phyloP scores from a whole-genome alignment of 1,140 invertebrate genomes.

The Pseudomyrmex sp. region DNA sequence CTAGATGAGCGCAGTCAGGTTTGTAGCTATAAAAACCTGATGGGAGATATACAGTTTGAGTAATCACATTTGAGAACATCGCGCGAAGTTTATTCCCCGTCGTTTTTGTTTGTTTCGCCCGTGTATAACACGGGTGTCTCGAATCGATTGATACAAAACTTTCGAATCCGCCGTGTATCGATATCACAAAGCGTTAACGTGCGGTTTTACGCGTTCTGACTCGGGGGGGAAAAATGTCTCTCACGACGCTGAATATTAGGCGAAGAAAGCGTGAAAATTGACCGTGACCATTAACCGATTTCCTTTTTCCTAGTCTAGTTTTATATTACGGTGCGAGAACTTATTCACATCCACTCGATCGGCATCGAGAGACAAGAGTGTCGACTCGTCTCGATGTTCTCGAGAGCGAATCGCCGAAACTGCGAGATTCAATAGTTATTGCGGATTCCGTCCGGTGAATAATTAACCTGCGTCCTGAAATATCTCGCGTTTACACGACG shows the following conservation, averaged over 20 bases:
- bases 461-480: conserved; percentile 3
- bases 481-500: neutral
- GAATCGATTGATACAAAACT: neutral
- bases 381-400: neutral
- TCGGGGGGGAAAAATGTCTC: neutral
- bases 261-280: conserved; percentile 43
- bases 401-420: conserved; percentile 16
- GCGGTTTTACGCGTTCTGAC: neutral
- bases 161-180: neutral
- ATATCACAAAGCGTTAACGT: neutral
- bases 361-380: conserved; percentile 6
- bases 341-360: conserved; percentile 27
- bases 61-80: neutral
- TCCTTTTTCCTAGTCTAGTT: neutral
- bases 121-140: neutral
- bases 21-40: conserved; percentile 16
- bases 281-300: neutral
- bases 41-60: conserved; percentile 10
- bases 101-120: neutral
- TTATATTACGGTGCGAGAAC: neutral
- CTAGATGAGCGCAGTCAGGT: neutral
- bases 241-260: neutral
- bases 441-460: conserved; percentile 16
- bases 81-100: neutral
- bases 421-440: conserved; percentile 28